Conservation (phyloP, 2,797 vertebrate species). For the Anabas testudineus region DNA sequence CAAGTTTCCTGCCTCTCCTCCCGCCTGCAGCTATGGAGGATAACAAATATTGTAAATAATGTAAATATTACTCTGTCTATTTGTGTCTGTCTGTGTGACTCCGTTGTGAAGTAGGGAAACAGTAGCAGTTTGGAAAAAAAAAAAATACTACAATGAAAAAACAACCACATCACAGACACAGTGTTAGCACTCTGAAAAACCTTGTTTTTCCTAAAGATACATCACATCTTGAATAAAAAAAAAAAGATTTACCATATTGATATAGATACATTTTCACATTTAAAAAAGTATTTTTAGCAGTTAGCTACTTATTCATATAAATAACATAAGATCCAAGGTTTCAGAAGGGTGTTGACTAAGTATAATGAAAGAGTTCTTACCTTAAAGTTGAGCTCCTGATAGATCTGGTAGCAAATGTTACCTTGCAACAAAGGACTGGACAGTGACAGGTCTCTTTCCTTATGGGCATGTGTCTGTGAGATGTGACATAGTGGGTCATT, state of each 20-base stretch:
- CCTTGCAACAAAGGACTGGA: not conserved
- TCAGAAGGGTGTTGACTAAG: constrained; percentile 26
- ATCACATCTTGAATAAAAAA: not conserved
- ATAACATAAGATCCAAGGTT: constrained; percentile 32
- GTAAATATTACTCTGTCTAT: constrained; percentile 65
- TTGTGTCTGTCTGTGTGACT: constrained; percentile 66
- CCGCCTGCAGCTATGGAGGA: constrained; percentile 33
- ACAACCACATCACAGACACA: constrained; percentile 29
- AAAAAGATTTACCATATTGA: constrained; percentile 23
- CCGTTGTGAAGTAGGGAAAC: constrained; percentile 73
- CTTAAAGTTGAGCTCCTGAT: not conserved
- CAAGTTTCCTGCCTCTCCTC: constrained; percentile 39
- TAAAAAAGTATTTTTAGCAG: constrained; percentile 18
- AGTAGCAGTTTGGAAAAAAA: constrained; percentile 58
- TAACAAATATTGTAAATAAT: constrained; percentile 59
- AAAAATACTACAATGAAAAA: constrained; percentile 39
- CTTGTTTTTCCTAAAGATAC: constrained; percentile 4
- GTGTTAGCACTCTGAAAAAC: constrained; percentile 27
- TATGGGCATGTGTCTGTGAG: constrained; percentile 36
- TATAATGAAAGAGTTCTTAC: constrained; percentile 42
- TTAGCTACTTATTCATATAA: constrained; percentile 3
- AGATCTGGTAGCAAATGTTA: not conserved
- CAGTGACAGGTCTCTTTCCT: constrained; percentile 40
- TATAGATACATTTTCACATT: constrained; percentile 21
- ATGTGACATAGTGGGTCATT: constrained; percentile 26